phyloP scores from a whole-genome alignment of 2,888 invertebrate genomes.

The Mactromeris polynyma region DNA sequence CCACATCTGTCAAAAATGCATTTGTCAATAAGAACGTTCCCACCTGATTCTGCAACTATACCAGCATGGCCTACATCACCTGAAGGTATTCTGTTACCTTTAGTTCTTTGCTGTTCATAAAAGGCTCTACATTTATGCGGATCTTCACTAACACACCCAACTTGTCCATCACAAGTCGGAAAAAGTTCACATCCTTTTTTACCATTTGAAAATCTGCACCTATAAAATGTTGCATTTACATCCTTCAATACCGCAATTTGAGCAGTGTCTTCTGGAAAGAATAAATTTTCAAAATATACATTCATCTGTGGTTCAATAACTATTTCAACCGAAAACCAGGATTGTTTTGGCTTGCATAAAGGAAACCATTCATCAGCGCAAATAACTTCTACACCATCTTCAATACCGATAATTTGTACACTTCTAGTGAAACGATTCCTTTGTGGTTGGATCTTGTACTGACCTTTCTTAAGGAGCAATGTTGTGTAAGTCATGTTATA shows the following conservation, averaged over 20 bases:
- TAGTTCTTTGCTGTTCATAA: not conserved
- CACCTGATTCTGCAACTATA: conserved; percentile 19
- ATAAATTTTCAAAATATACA: conserved; percentile 58
- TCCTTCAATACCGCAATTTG: not conserved
- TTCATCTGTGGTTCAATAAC: conserved; percentile 6
- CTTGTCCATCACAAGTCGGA: conserved; percentile 4
- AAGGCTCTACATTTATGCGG: not conserved
- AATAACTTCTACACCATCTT: conserved; percentile 45
- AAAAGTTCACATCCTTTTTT: conserved; percentile 10
- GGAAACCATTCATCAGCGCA: not conserved
- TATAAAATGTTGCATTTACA: conserved; percentile 21
- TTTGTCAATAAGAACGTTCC: conserved; percentile 34
- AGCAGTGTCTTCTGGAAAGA: conserved; percentile 17
- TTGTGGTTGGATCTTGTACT: conserved; percentile 14
- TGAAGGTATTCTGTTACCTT: not conserved
- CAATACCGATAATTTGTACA: conserved; percentile 55
- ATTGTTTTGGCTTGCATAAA: not conserved
- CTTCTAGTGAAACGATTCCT: conserved; percentile 20
- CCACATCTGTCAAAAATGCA: conserved; percentile 57
- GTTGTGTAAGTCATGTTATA: conserved; percentile 27
- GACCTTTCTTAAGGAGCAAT: conserved; percentile 39
- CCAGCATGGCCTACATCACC: conserved; percentile 45
- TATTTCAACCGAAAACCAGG: not conserved
- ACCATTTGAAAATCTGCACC: conserved; percentile 24
- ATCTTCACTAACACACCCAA: conserved; percentile 5